These are phyloP conservation scores for Drosophila oshimai DNA, from an alignment of 1,140 invertebrate species.

Conservation along the genomic window DNA sequence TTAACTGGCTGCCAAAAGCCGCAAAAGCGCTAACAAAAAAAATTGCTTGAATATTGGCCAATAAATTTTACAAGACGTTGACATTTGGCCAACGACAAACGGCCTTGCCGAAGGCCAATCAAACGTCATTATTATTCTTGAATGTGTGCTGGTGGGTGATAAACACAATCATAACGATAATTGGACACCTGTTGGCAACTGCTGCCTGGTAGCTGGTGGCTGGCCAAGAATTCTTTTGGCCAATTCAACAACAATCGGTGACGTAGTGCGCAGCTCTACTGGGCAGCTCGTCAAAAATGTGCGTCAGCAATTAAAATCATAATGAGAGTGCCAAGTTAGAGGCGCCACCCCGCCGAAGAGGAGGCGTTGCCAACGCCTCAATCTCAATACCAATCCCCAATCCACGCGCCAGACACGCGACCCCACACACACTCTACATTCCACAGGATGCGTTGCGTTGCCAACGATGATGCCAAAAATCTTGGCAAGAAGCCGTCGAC, in stretches of 20 bases:
- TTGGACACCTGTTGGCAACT: conserved; percentile 66
- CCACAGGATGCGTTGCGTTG: conserved; percentile 77
- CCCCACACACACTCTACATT: conserved; percentile 47
- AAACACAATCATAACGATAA: conserved; percentile 66
- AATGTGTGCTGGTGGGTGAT: conserved; percentile 19
- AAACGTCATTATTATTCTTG: conserved; percentile 53
- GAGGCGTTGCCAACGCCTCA: conserved; percentile 8
- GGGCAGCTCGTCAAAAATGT: conserved; percentile 79
- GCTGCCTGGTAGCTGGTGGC: conserved; percentile 28
- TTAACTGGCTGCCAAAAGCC: conserved; percentile 74
- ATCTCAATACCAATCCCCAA: conserved; percentile 28
- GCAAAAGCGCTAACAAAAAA: conserved; percentile 17
- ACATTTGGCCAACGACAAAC: conserved; percentile 60
- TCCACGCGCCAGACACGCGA: conserved; percentile 56
- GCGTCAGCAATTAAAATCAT: conserved; percentile 82
- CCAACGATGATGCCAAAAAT: conserved; percentile 66
- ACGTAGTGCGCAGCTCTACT: conserved; percentile 60
- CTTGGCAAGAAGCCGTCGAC: conserved; percentile 52
- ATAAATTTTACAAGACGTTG: conserved; percentile 78
- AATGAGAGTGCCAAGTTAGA: conserved; percentile 73
- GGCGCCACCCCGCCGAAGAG: conserved; percentile 36
- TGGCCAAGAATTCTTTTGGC: conserved; percentile 56
- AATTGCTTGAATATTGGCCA: conserved; percentile 75
- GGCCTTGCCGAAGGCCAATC: conserved; percentile 73
- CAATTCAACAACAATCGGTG: conserved; percentile 74